Conservation (phyloP, 2,113 vertebrate genomes). For the Burhinus bistriatus region DNA sequence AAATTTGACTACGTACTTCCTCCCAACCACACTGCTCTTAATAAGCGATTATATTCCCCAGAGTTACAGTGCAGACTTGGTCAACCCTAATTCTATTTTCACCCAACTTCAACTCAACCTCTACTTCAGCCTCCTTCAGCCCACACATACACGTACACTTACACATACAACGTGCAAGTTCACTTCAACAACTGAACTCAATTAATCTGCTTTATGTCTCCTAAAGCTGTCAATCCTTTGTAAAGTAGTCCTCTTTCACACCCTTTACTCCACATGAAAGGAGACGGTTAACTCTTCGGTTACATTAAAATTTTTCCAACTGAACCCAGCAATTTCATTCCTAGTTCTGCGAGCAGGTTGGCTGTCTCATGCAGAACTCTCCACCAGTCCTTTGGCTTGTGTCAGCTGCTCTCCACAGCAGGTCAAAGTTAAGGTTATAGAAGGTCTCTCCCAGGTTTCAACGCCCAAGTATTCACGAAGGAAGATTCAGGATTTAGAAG, state of each 20-base stretch:
- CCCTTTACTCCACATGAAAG: not conserved
- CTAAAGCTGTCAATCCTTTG: not conserved
- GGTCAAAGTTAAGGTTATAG: not conserved
- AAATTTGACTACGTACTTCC: not conserved
- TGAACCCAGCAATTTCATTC: not conserved
- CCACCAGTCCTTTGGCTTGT: no score
- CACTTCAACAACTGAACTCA: not conserved
- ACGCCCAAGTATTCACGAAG: not conserved
- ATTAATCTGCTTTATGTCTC: fast-evolving
- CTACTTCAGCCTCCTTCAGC: not conserved
- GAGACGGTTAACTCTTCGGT: not conserved
- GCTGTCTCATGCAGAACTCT: not conserved
- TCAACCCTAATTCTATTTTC: not conserved
- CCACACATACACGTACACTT: not conserved
- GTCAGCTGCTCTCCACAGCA: not conserved
- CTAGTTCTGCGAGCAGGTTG: fast-evolving
- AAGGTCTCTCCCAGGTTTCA: not conserved
- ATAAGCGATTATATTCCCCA: not conserved
- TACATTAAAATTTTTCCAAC: not conserved
- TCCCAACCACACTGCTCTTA: not conserved
- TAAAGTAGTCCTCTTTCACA: not conserved
- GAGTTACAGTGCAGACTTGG: not conserved
- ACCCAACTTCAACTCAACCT: not conserved
- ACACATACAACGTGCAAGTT: not conserved
- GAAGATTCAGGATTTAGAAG: not conserved